Percentiles rank a stretch among this genome's conserved stretches.
Evolutionary conservation across 2,888 invertebrate genomes (phyloP).

Genomic region (Phasia obesa): DNA sequence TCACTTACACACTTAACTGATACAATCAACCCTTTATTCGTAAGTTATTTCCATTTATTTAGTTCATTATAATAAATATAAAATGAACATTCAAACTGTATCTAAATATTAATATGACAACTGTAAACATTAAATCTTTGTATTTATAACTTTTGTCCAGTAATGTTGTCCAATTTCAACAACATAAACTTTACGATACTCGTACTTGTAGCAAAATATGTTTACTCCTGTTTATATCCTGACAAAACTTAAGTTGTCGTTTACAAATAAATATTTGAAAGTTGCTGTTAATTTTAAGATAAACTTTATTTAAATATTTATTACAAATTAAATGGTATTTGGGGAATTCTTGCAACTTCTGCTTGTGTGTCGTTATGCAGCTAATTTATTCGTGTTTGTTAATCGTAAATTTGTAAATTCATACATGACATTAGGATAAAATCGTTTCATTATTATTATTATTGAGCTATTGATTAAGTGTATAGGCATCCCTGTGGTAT

Average conservation of each 20-base stretch:
- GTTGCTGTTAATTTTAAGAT: constrained; percentile 13
- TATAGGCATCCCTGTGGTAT: not conserved
- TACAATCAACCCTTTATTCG: constrained; percentile 17
- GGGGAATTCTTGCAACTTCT: constrained; percentile 40
- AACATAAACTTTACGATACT: not conserved
- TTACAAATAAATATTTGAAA: constrained; percentile 29
- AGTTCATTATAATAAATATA: constrained; percentile 19
- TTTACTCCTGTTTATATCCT: constrained; percentile 1
- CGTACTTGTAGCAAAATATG: not conserved
- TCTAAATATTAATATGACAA: too few relatives aligned
- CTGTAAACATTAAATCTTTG: too few relatives aligned
- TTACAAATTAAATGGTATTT: constrained; percentile 39
- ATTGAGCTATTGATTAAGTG: constrained; percentile 2
- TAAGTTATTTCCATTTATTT: constrained; percentile 5
- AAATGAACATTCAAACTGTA: constrained; percentile 1
- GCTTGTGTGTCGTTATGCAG: not conserved
- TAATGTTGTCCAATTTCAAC: not conserved
- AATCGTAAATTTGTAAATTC: constrained; percentile 21
- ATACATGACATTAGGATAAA: constrained; percentile 1
- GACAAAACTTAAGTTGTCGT: not conserved
- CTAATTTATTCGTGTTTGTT: not conserved
- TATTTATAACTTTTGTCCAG: not conserved
- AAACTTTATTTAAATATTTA: constrained; percentile 27
- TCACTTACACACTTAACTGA: not conserved
- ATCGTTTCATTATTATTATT: constrained; percentile 15